These are phyloP conservation scores for Ceraclea dissimilis DNA, from an alignment of 2,888 invertebrate genomes.

Conservation along the genomic window DNA sequence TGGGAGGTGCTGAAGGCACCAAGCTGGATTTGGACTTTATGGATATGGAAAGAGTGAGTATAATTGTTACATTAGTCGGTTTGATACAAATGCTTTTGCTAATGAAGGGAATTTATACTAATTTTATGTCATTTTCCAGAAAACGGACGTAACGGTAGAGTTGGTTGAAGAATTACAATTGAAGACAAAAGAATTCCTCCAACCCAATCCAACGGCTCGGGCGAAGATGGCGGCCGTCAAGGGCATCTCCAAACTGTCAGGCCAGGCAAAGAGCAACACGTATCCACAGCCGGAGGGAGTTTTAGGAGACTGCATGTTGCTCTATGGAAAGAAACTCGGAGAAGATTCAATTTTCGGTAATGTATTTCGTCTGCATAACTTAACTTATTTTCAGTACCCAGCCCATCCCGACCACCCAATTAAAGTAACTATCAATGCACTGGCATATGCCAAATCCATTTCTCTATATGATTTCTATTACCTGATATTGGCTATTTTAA, in stretches of 20 bases:
- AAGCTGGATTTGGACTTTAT: slow-evolving; percentile 97
- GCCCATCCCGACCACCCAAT: too few species aligned
- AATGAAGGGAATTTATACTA: neutral
- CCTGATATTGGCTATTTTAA: too few species aligned
- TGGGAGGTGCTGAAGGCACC: slow-evolving; percentile 99
- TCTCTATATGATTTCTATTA: too few species aligned
- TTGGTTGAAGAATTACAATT: slow-evolving; percentile 92
- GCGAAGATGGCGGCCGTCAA: slow-evolving; percentile 94
- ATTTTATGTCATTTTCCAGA: slow-evolving; percentile 48
- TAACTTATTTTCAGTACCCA: neutral
- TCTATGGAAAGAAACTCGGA: slow-evolving; percentile 91
- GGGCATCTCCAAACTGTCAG: slow-evolving; percentile 93
- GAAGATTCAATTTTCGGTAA: slow-evolving; percentile 89
- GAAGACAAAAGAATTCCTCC: slow-evolving; percentile 97
- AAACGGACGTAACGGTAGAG: slow-evolving; percentile 96
- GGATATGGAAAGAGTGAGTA: slow-evolving; percentile 96
- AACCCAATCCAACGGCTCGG: slow-evolving; percentile 95
- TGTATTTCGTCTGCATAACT: neutral
- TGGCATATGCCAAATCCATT: too few species aligned
- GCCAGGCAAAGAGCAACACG: slow-evolving; percentile 92
- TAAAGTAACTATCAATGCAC: too few species aligned
- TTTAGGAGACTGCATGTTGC: slow-evolving; percentile 93
- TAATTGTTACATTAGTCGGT: too few species aligned
- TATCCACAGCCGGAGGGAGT: slow-evolving; percentile 99
- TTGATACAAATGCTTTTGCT: too few species aligned